Base-by-base conservation (phyloP, 2,888 invertebrate species). In the Polydrusus cervinus region DNA sequence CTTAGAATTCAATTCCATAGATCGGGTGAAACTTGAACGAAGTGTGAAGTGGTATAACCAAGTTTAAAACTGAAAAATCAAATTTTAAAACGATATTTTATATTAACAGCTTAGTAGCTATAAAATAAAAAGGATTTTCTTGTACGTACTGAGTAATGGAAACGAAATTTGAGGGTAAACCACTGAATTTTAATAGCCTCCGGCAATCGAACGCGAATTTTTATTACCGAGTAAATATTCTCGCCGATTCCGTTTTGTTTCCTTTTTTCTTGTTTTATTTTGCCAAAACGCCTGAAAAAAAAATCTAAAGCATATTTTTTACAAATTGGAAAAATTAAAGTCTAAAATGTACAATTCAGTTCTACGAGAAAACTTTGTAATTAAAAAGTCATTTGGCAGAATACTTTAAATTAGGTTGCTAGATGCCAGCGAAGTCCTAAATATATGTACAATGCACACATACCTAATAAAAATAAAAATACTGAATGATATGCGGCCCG, bases 41-140 rank as follows among this genome's bases (percentile, higher is more conserved):
- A 25, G 25, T 25, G n/a, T n/a, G n/a, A n/a, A n/a, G n/a, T n/a
- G n/a, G n/a, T n/a, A n/a, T n/a, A n/a, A n/a, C n/a, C n/a, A n/a
- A n/a, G n/a, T n/a, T n/a, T 25, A 25, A 25, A 3, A 25, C 25
- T 5, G 25, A 25, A 25, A 25, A 20, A 9, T n/a, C 9, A 20
- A 51, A 18, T 18, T 51, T 51, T 51, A 11, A 11, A 20, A 51
- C 10, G 3, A 20, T 51, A 49, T 49, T 18, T 10, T 10, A 51
- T 20, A 51, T 51, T 20, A 20, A 18, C 20, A 20, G 6, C 51
- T 51, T 51, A 11, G 11, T 11, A 51, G 11, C 51, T 11, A 51
- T 51, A 20, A 51, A 51, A 20, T 51, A 51, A 51, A 51, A 51
- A 51, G 51, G 51, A 51, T 51, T 51, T 51, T 51, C 51, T 51